phyloP scores from a whole-genome alignment of 2,113 vertebrate genomes.

The Clarias gariepinus region DNA sequence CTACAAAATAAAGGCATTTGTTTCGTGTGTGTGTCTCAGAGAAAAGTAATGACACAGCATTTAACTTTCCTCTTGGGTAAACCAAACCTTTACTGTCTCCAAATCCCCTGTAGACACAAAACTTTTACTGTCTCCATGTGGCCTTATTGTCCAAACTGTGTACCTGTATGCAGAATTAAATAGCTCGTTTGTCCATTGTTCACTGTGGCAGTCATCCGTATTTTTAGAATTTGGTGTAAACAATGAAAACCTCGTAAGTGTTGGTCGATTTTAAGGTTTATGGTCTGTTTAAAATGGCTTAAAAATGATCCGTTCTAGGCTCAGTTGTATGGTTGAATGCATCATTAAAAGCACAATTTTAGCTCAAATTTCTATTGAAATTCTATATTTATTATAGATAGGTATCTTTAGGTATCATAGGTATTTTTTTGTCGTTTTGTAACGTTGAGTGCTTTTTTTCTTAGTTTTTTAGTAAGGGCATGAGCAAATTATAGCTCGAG shows the following conservation, averaged over 20 bases:
- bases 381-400: not conserved
- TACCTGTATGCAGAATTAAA: slow-evolving; percentile 27
- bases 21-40: slow-evolving; percentile 19
- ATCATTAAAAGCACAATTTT: not conserved
- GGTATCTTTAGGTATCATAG: too few relatives aligned
- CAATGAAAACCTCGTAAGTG: slow-evolving; percentile 18
- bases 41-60: slow-evolving; percentile 28
- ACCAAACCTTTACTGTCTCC: not conserved
- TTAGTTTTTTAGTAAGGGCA: too few relatives aligned
- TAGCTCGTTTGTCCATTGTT: slow-evolving; percentile 23
- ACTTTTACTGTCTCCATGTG: slow-evolving; percentile 23
- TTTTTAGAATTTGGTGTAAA: slow-evolving; percentile 24
- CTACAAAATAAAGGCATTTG: slow-evolving; percentile 24
- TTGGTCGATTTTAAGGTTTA: not conserved
- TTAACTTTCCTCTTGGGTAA: slow-evolving; percentile 7
- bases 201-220: slow-evolving; percentile 3
- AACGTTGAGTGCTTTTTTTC: too few relatives aligned
- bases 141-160: slow-evolving; percentile 38
- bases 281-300: not conserved
- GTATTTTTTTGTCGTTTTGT: too few relatives aligned
- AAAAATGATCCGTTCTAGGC: not conserved
- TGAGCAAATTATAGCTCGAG: too few relatives aligned
- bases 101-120: slow-evolving; percentile 25
- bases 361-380: not conserved
- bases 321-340: too few relatives aligned